A percentile compares a stretch with the other conserved stretches of the same genome.
Conservation (phyloP, 2,888 invertebrate genomes). For the Plebejus melissa region DNA sequence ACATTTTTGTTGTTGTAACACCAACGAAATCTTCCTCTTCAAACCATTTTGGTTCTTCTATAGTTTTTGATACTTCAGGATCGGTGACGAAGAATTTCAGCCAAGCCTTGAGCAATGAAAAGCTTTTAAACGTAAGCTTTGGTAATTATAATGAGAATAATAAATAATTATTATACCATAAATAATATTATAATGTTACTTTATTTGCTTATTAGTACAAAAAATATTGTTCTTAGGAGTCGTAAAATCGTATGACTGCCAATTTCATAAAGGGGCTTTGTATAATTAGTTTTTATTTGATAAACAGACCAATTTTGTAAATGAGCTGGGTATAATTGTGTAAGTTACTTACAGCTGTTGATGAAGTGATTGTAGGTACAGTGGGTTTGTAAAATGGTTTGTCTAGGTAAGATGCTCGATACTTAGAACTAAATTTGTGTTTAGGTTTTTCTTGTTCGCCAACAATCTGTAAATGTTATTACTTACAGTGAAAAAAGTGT, state of each 20-base stretch:
- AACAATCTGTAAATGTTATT: constrained; percentile 58
- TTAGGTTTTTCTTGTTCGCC: constrained; percentile 69
- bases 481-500: background rate
- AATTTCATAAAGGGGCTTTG: constrained; percentile 77
- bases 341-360: constrained; percentile 72
- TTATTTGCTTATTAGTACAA: background rate
- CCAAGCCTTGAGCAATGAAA: constrained; percentile 76
- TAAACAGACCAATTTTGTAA: constrained; percentile 28
- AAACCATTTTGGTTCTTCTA: constrained; percentile 74
- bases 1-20: constrained; percentile 61
- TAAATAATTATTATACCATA: background rate
- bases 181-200: background rate
- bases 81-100: constrained; percentile 79
- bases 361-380: constrained; percentile 78
- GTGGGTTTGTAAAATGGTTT: constrained; percentile 82
- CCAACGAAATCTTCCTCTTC: constrained; percentile 57
- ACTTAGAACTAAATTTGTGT: constrained; percentile 80
- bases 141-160: background rate
- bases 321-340: constrained; percentile 22
- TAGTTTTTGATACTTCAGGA: constrained; percentile 69
- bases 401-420: constrained; percentile 73
- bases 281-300: constrained; percentile 38
- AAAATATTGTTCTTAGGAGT: background rate
- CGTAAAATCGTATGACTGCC: constrained; percentile 46
- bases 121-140: constrained; percentile 42